Base-by-base conservation (phyloP, 2,113 vertebrate genomes). In the Onychorhynchus coronatus region DNA sequence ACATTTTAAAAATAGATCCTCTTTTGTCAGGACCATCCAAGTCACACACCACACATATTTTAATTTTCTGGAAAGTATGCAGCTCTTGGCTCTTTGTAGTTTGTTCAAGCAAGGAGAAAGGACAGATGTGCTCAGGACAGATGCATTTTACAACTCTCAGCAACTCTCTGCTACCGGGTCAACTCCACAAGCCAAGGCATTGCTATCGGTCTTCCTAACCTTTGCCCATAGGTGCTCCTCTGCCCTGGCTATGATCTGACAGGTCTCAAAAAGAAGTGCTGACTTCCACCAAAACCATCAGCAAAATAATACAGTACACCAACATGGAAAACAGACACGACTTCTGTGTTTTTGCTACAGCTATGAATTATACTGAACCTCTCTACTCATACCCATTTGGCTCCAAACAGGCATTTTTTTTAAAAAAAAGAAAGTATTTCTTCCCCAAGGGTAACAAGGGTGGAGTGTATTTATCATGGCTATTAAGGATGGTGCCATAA, bases 381-480 rank as follows among this genome's bases (percentile, higher is more conserved):
- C 80, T 85, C 85, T 89, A 66, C 92, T 91, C 84, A 79, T 79
- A 88, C 63, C 72, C 80, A 56, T 67, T 78, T 95, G 96, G 97
- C 96, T 97, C 67, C 76, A 77, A 72, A 78, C 61, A 89, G 3
- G 68, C 5, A 3, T 59, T 63, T 71, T 71, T 59, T 31, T 37
- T 50, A 14, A 5, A 6, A 24, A n/a, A 63, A 81, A 88, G 67
- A 93, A 94, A 88, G 50, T 72, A 93, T 97, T 95, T 82, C 80
- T 97, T 87, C 90, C 97, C 83, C 0, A 8, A 52, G 83, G 92
- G 95, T 90, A 97, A 89, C 33, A 86, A 94, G 97, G 97, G 97
- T 77, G 91, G 96, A 93, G 89, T 80, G 47, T 85, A 93, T 96
- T 97, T 95, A 97, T 95, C 93, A 74, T 25, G 87, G 75, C 85